Evolutionary conservation across 2,797 vertebrate genomes (phyloP).

Genomic region (Mareca strepera): DNA sequence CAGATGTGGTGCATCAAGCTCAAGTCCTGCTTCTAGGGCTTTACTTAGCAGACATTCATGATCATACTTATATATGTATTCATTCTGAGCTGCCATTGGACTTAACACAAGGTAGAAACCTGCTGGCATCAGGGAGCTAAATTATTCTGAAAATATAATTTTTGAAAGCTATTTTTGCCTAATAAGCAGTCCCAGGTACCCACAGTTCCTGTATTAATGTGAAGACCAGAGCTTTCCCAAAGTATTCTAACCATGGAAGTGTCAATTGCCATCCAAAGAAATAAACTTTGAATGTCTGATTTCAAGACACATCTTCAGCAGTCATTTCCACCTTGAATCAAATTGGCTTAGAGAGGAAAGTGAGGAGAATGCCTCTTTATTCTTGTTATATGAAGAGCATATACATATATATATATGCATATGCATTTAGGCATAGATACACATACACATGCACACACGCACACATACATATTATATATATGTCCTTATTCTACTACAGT

Average conservation of each 20-base stretch:
- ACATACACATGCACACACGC: rapidly evolving
- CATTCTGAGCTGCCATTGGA: background rate
- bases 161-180: conserved; percentile 21
- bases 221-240: background rate
- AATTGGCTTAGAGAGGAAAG: background rate
- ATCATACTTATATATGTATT: conserved; percentile 5
- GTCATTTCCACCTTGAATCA: background rate
- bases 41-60: background rate
- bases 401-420: rapidly evolving
- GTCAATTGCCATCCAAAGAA: background rate
- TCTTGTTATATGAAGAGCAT: background rate
- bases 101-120: background rate
- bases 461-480: rapidly evolving
- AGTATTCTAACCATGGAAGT: background rate
- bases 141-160: conserved; percentile 6
- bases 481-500: background rate
- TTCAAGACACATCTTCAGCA: background rate
- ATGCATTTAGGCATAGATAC: rapidly evolving
- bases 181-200: conserved; percentile 8
- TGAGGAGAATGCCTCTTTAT: background rate
- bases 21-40: background rate
- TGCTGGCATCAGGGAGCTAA: background rate
- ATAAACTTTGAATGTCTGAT: background rate
- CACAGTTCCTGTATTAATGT: background rate
- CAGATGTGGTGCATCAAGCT: background rate